Base-by-base conservation (phyloP, 2,113 vertebrate species). In the Bujurquina vittata region DNA sequence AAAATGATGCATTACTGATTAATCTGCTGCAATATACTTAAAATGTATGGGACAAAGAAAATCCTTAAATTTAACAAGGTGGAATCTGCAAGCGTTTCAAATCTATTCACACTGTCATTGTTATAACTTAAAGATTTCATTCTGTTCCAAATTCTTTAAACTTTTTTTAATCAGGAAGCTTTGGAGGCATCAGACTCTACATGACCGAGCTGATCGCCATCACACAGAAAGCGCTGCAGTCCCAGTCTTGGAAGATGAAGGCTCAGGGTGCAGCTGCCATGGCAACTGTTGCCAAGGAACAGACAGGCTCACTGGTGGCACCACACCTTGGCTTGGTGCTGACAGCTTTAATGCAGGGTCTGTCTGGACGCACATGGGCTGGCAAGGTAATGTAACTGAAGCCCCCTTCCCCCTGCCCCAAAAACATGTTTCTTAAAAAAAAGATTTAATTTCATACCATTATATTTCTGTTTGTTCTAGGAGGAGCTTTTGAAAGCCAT, bases 191-290 rank as follows among this genome's bases (percentile, higher is more conserved):
- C 94, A 93, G 98, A 26, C 94, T 99, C 20, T 99, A 99, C 86
- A 96, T 99, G 96, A 96, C 96, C 1, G 98, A 99, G 91, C 95
- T 99, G 94, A 98, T 99, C 83, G 84, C 91, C 60, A 96, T 99
- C 83, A 97, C 97, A 1, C 98, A 99, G 92, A 99, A 96, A 91
- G 98, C 98, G 46, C 93, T 99, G 88, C 98, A 99, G 91, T 99
- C 98, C 37, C 98, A 97, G 86, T 99, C 98, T 54, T 99, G 98
- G 98, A 99, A 98, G 93, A 99, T 99, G 97, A 99, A 99, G 92
- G 97, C 98, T n/a, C 98, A 99, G 90, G 98, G 98, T 79, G 98
- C 98, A 9, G 90, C 96, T 87, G 97, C 97, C 88, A 99, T 99
- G 97, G 97, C 98, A 73, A 98, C 98, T 1, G 96, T 99, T 83